phyloP scores from a whole-genome alignment of 2,113 vertebrate genomes.

The Aphyosemion australe region DNA sequence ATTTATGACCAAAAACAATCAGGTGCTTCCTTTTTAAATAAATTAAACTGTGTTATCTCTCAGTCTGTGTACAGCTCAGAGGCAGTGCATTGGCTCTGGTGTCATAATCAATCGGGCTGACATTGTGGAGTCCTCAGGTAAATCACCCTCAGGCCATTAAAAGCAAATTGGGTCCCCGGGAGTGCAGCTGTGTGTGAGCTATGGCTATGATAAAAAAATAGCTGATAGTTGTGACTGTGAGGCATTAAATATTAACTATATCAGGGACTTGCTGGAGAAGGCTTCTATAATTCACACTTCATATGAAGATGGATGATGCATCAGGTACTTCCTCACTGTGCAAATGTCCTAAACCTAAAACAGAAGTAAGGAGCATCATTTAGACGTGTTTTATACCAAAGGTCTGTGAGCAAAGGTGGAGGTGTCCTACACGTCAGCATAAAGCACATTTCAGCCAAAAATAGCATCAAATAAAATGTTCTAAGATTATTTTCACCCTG shows the following conservation, averaged over 20 bases:
- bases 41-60: constrained; percentile 9
- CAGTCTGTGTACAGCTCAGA: background rate
- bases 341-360: too few species aligned
- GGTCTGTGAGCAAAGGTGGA: too few species aligned
- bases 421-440: too few species aligned
- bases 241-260: constrained; percentile 17
- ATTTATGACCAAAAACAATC: background rate
- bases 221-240: constrained; percentile 25
- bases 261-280: constrained; percentile 36
- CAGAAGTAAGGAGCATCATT: too few species aligned
- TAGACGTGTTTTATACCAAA: too few species aligned
- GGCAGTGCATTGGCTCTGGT: constrained; percentile 5
- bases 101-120: constrained; percentile 37
- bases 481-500: too few species aligned
- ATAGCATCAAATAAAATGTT: too few species aligned
- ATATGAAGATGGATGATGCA: too few species aligned
- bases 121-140: constrained; percentile 52
- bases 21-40: constrained; percentile 20
- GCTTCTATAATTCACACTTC: background rate
- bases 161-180: constrained; percentile 46
- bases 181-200: constrained; percentile 31
- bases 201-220: constrained; percentile 48
- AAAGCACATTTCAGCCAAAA: too few species aligned
- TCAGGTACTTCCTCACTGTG: too few species aligned
- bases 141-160: constrained; percentile 54